Conservation (phyloP, 2,888 invertebrate genomes). For the Digitonthophagus gazella region DNA sequence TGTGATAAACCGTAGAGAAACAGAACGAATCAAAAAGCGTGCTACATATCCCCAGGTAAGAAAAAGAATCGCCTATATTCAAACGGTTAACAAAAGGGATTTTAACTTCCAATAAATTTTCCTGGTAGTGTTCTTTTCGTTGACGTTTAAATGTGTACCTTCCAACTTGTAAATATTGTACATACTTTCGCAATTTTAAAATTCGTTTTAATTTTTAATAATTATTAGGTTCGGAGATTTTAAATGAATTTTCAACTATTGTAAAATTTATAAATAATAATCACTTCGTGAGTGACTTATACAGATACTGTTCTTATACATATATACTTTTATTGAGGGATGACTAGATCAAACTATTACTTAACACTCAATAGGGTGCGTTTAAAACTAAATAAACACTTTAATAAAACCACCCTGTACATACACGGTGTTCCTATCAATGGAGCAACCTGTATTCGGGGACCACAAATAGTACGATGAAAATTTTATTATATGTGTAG, state of each 20-base stretch:
- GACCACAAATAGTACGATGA: not conserved
- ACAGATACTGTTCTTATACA: constrained; percentile 17
- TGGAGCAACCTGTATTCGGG: too few relatives aligned
- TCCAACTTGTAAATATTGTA: constrained; percentile 20
- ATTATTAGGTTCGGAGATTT: not conserved
- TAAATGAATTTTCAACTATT: not conserved
- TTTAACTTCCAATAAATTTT: not conserved
- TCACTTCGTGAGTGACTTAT: constrained; percentile 24
- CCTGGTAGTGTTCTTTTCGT: not conserved
- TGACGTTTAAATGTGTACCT: not conserved
- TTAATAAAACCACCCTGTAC: not conserved
- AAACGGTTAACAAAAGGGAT: not conserved
- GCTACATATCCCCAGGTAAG: not conserved
- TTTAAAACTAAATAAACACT: not conserved
- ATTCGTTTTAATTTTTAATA: constrained; percentile 1
- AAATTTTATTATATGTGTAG: too few relatives aligned
- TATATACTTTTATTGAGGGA: constrained; percentile 15
- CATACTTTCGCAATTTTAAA: constrained; percentile 12
- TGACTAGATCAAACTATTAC: constrained; percentile 1
- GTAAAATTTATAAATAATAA: constrained; percentile 14
- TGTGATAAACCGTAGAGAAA: not conserved
- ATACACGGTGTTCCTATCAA: too few relatives aligned
- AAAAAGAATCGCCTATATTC: not conserved
- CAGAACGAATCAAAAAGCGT: not conserved
- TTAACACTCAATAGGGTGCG: constrained; percentile 1